Evolutionary conservation across 30 jellyfish, hydroid and myxozoan species (phyloP).

Genomic region (Nemopilema nomurai): DNA sequence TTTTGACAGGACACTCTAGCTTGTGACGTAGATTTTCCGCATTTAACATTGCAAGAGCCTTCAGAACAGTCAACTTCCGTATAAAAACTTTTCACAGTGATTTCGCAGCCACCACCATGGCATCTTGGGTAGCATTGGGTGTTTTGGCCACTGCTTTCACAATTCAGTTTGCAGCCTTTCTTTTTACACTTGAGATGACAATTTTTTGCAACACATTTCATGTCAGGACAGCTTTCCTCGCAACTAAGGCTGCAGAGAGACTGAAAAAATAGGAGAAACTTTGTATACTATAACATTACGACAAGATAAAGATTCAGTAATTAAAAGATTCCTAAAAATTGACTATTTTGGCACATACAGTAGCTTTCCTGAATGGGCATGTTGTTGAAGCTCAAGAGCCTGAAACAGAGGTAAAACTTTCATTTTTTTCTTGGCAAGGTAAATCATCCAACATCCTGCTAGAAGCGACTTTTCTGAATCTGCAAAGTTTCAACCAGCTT

Average conservation of each 20-base stretch:
- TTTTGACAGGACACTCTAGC: not conserved
- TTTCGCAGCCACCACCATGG: conserved; percentile 16
- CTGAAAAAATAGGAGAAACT: not conserved
- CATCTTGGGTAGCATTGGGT: conserved; percentile 40
- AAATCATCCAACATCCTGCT: too few species aligned
- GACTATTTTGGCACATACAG: too few species aligned
- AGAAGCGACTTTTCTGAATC: too few species aligned
- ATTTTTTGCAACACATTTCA: conserved; percentile 10
- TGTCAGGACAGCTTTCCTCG: conserved; percentile 12
- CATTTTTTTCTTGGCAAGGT: too few species aligned
- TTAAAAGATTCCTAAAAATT: too few species aligned
- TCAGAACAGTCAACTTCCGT: conserved; percentile 2
- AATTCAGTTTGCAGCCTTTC: conserved; percentile 18
- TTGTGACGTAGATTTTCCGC: conserved; percentile 1
- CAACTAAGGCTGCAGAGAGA: not conserved
- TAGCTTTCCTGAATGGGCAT: too few species aligned
- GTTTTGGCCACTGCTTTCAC: not conserved
- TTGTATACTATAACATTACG: too few species aligned
- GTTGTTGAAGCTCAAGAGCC: too few species aligned
- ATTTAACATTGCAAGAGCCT: conserved; percentile 25
- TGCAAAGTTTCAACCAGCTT: too few species aligned
- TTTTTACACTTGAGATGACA: conserved; percentile 12
- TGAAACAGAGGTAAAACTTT: too few species aligned
- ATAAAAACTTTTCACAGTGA: not conserved
- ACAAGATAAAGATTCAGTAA: too few species aligned